phyloP scores from a whole-genome alignment of 2,113 vertebrate species.

The Strix uralensis region DNA sequence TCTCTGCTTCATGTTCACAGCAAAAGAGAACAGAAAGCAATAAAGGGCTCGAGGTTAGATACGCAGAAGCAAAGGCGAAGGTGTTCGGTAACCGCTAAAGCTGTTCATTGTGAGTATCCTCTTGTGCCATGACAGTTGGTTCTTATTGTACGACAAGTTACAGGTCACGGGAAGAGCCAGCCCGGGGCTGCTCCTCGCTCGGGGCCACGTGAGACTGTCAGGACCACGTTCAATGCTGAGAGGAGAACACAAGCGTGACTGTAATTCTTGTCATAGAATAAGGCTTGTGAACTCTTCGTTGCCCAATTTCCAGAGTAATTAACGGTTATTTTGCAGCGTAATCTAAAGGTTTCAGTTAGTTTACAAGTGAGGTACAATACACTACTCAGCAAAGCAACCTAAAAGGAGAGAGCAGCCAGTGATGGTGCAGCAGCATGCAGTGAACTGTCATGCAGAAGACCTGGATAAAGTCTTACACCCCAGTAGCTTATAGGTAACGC shows the following conservation, averaged over 20 bases:
- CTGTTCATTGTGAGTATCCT: conserved; percentile 36
- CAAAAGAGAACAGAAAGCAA: conserved; percentile 53
- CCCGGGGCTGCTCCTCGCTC: background rate
- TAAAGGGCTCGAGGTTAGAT: conserved; percentile 23
- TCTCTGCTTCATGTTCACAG: conserved; percentile 52
- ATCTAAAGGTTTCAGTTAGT: conserved; percentile 66
- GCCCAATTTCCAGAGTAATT: conserved; percentile 74
- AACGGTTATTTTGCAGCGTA: conserved; percentile 58
- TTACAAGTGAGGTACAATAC: conserved; percentile 68
- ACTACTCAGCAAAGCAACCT: conserved; percentile 74
- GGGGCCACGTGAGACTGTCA: background rate
- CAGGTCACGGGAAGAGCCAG: background rate
- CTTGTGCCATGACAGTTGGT: background rate
- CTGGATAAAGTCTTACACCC: conserved; percentile 44
- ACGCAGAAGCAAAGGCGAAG: conserved; percentile 37
- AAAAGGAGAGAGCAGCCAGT: conserved; percentile 66
- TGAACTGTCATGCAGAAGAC: conserved; percentile 77
- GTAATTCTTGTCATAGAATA: conserved; percentile 68
- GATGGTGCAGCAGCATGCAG: conserved; percentile 77
- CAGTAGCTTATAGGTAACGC: conserved; percentile 16
- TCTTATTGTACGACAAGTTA: background rate
- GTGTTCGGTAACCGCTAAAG: conserved; percentile 49
- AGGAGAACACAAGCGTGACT: background rate
- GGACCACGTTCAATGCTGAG: background rate
- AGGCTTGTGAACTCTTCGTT: conserved; percentile 68